Evolutionary conservation across 2,888 invertebrate species (phyloP).

Genomic region (Allolobophora icterica): DNA sequence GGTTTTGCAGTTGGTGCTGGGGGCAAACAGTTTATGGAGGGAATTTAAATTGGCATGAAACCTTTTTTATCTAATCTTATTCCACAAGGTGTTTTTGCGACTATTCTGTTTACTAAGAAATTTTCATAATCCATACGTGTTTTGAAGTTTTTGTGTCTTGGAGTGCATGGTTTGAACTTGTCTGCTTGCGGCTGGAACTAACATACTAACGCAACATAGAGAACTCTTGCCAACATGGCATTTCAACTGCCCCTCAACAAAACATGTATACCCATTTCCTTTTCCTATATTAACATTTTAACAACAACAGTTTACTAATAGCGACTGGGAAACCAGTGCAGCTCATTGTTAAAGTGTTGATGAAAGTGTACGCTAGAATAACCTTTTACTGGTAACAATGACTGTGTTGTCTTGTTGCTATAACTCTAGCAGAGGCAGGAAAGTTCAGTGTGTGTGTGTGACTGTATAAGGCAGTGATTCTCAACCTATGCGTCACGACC

Average conservation of each 20-base stretch:
- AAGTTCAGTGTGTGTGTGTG: too few species aligned
- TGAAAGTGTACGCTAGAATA: too few species aligned
- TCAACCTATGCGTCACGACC: too few species aligned
- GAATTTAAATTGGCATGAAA: neutral
- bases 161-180: neutral
- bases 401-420: neutral
- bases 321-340: too few species aligned
- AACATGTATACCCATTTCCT: too few species aligned
- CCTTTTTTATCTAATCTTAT: neutral
- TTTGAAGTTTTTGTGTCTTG: neutral
- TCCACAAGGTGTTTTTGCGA: neutral
- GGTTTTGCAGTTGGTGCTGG: neutral
- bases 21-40: neutral
- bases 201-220: neutral
- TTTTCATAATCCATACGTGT: slow-evolving; percentile 3
- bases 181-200: neutral
- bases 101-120: neutral
- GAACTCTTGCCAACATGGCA: neutral
- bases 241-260: too few species aligned
- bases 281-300: too few species aligned
- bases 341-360: too few species aligned
- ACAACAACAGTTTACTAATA: too few species aligned
- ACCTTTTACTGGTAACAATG: neutral
- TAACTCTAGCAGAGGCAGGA: neutral
- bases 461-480: too few species aligned